Evolutionary conservation across 1,140 invertebrate species (phyloP), one percentile per base, ranked within the genome.

Genomic region (Diachasma alloeum): DNA sequence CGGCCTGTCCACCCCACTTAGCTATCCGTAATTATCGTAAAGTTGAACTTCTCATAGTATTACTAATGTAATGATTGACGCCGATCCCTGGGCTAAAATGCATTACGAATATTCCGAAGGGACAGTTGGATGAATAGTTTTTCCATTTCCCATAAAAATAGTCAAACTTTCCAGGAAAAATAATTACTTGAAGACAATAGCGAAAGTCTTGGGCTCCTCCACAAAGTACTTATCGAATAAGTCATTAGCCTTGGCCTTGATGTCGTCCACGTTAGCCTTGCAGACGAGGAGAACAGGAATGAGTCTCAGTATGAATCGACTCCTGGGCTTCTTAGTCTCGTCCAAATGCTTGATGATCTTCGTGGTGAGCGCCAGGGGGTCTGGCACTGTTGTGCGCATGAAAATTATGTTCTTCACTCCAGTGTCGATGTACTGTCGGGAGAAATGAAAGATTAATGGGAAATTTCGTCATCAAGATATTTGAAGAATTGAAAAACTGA

Each of bases 371-470:
- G 92, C 88, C 76, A 93, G 91, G 26, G 96, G 96, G 90, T 96
- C 91, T 44, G 92, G 89, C 69, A 97, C 83, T 22, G 92, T 93
- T 6, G 93, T 94, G 83, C 92, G 92, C 74, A 98, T 96, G 86
- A 98, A 98, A 72, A 97, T 87, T 78, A 94, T 92, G 87, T 97
- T 97, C 67, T 93, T 95, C 0, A 94, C 94, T 73, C 94, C 94
- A 8, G 95, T 96, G 63, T 95, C 93, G 17, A 96, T 91, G 67
- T 89, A 88, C 88, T 93, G 84, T 77, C 91, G 91, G 79, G 75
- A 78, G 1, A 75, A 42, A 72, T 77, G 66, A 13, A 56, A 59
- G n/a, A n/a, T n/a, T n/a, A n/a, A n/a, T n/a, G n/a, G n/a, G n/a
- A n/a, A n/a, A n/a, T n/a, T n/a, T n/a, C n/a, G n/a, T n/a, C n/a